Evolutionary conservation across 2,113 vertebrate genomes (phyloP).

Genomic region (Paratilapia polleni): DNA sequence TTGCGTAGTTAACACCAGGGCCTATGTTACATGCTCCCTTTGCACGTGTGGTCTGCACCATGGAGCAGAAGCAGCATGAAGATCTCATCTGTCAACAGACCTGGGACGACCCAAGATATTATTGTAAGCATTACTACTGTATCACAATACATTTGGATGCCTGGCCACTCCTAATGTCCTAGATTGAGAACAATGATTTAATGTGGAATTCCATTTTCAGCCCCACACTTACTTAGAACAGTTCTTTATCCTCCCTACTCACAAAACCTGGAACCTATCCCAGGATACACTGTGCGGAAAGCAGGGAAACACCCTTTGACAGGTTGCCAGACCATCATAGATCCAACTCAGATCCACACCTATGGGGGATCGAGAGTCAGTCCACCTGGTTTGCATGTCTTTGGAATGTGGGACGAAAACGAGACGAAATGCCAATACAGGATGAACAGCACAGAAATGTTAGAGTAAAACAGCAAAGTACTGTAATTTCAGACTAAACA

Average conservation of each 20-base stretch:
- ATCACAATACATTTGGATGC: background rate
- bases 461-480: background rate
- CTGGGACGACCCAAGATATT: background rate
- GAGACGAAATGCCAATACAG: background rate
- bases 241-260: background rate
- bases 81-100: too few species aligned
- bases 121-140: background rate
- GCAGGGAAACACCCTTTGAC: constrained; percentile 3
- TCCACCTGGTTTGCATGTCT: constrained; percentile 17
- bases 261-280: constrained; percentile 4
- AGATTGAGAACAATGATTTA: constrained; percentile 11
- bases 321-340: background rate
- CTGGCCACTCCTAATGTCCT: background rate
- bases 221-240: background rate
- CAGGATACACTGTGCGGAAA: background rate
- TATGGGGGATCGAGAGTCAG: background rate
- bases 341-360: constrained; percentile 20
- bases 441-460: background rate
- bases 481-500: background rate
- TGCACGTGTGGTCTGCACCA: too few species aligned
- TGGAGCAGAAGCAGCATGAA: too few species aligned
- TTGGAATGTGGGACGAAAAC: constrained; percentile 20
- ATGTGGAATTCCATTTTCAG: background rate
- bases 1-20: background rate
- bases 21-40: too few species aligned